A percentile compares a stretch with the other conserved stretches of the same genome.
Evolutionary conservation across 2,113 vertebrate genomes (phyloP).

Genomic region (Burhinus bistriatus): DNA sequence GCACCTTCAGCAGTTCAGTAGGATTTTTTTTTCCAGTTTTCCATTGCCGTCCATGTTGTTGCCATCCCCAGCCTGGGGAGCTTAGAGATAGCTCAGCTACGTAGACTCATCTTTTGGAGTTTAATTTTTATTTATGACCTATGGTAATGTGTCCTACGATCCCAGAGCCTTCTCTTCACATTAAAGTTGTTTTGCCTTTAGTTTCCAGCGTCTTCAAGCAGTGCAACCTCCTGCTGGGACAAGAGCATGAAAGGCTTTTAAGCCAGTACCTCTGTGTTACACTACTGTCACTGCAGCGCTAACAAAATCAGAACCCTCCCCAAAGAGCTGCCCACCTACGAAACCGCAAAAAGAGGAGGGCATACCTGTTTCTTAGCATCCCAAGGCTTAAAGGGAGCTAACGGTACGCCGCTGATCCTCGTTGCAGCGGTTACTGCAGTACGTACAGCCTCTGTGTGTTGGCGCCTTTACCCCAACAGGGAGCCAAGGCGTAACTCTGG

Average conservation of each 20-base stretch:
- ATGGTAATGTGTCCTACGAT: not conserved
- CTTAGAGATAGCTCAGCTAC: not conserved
- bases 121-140: not conserved
- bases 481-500: not conserved
- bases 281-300: not conserved
- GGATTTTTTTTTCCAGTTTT: not conserved
- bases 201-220: not conserved
- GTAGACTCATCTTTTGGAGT: not conserved
- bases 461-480: rapidly evolving
- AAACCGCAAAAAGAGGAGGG: not conserved
- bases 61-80: not conserved
- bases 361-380: rapidly evolving
- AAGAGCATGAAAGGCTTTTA: not conserved
- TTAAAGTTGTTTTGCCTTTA: not conserved
- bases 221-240: not conserved
- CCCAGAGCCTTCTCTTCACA: not conserved
- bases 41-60: not conserved
- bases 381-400: not conserved
- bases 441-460: not conserved
- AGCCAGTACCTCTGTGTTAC: not conserved
- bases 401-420: not conserved
- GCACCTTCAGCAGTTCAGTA: not conserved
- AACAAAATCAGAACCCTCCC: not conserved
- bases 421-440: not conserved
- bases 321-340: not conserved